These are phyloP conservation scores for Melanogrammus aeglefinus DNA, from an alignment of 2,797 vertebrate species.

Conservation along the genomic window DNA sequence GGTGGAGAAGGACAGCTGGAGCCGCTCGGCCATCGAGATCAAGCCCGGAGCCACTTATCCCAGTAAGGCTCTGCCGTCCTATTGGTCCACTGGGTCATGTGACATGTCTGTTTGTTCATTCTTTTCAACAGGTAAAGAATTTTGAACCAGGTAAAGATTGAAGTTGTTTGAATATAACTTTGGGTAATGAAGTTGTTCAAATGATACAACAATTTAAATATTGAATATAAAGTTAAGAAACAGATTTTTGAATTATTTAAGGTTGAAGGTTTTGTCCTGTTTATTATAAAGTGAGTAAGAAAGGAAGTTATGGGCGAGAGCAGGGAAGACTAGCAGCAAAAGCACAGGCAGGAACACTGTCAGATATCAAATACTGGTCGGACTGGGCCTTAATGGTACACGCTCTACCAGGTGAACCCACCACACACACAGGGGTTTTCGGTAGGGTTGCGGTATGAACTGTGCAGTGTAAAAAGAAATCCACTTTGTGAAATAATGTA, in stretches of 20 bases:
- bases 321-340: too few relatives aligned
- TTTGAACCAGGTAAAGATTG: not conserved
- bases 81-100: not conserved
- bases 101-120: not conserved
- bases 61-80: constrained; percentile 60
- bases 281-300: too few relatives aligned
- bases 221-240: not conserved
- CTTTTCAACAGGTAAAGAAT: not conserved
- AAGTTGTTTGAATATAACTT: not conserved
- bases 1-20: constrained; percentile 79
- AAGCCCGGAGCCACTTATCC: constrained; percentile 71
- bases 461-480: too few relatives aligned
- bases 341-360: too few relatives aligned
- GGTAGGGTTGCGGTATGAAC: too few relatives aligned
- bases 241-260: not conserved
- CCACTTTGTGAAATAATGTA: too few relatives aligned
- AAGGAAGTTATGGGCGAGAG: too few relatives aligned
- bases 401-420: too few relatives aligned
- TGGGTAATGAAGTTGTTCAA: not conserved
- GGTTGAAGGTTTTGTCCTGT: too few relatives aligned
- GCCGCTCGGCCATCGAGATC: constrained; percentile 77
- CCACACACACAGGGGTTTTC: too few relatives aligned
- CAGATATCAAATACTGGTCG: too few relatives aligned
- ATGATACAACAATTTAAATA: not conserved
- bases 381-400: too few relatives aligned